A percentile compares a stretch with the other conserved stretches of the same genome.
phyloP scores from a whole-genome alignment of 2,113 vertebrate species.

The Colius striatus region DNA sequence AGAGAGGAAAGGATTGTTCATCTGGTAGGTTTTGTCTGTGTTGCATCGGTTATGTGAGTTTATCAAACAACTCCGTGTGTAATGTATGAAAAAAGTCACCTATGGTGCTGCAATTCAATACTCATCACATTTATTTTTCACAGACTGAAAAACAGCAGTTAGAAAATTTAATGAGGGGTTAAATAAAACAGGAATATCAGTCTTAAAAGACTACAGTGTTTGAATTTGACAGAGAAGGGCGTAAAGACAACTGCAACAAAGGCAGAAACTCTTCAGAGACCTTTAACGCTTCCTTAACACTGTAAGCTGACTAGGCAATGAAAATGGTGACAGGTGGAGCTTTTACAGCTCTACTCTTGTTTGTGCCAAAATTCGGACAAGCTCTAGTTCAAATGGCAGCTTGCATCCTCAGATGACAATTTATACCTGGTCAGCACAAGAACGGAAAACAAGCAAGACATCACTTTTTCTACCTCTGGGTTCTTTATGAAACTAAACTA shows the following conservation, averaged over 20 bases:
- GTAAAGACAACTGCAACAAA: not conserved
- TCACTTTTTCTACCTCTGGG: not conserved
- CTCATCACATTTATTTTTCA: not conserved
- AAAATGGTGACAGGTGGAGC: constrained; percentile 29
- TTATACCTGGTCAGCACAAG: constrained; percentile 30
- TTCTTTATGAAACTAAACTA: not conserved
- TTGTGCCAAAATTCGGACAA: constrained; percentile 45
- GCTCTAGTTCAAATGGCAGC: constrained; percentile 44
- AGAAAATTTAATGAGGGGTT: not conserved
- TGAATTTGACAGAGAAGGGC: not conserved
- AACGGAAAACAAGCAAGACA: not conserved
- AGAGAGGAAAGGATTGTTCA: not conserved
- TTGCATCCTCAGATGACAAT: constrained; percentile 37
- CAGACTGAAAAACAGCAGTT: not conserved
- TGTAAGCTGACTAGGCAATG: not conserved
- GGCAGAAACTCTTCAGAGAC: not conserved
- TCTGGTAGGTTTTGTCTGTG: not conserved
- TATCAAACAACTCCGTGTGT: not conserved
- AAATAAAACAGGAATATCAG: not conserved
- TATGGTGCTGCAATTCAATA: not conserved
- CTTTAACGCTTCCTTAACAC: not conserved
- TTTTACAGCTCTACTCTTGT: constrained; percentile 25
- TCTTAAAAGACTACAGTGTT: not conserved
- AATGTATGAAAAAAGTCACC: not conserved
- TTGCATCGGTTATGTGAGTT: not conserved